Evolutionary conservation across 64 coral and sea anemone genomes (phyloP).

Genomic region (Trachythela sp.): DNA sequence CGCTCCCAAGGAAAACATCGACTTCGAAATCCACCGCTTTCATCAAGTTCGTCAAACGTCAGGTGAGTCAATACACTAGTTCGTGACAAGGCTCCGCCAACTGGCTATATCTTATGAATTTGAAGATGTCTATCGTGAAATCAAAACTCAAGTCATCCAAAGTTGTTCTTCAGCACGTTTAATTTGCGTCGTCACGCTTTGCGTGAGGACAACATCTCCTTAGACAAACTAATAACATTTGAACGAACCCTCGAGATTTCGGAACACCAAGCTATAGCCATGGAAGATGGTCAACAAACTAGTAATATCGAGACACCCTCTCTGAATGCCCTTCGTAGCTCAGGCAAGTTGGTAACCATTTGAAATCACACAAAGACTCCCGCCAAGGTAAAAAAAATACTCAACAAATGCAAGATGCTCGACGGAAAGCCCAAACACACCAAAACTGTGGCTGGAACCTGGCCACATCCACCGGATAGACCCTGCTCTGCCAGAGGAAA

Average conservation of each 20-base stretch:
- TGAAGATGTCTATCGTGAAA: neutral
- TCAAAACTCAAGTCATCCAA: conserved; percentile 48
- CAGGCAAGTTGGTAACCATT: too few relatives aligned
- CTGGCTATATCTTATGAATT: conserved; percentile 40
- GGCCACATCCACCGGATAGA: conserved; percentile 4
- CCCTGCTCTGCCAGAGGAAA: conserved; percentile 22
- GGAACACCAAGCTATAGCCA: conserved; percentile 43
- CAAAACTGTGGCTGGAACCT: conserved; percentile 29
- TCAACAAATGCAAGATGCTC: too few relatives aligned
- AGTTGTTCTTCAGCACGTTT: neutral
- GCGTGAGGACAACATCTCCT: neutral
- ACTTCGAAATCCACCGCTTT: conserved; percentile 46
- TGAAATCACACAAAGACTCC: too few relatives aligned
- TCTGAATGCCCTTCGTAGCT: too few relatives aligned
- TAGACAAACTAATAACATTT: conserved; percentile 8
- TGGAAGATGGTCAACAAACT: too few relatives aligned
- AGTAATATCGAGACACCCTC: too few relatives aligned
- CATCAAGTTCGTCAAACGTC: conserved; percentile 16
- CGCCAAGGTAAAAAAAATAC: too few relatives aligned
- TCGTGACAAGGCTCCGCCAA: conserved; percentile 30
- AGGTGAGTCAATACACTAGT: conserved; percentile 19
- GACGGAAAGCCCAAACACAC: conserved; percentile 3
- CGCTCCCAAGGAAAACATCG: conserved; percentile 34
- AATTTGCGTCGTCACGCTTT: neutral
- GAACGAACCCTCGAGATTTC: conserved; percentile 33